Evolutionary conservation across 53 echinoderm and acorn worm genomes (phyloP).

Genomic region (Actinopyga echinites): DNA sequence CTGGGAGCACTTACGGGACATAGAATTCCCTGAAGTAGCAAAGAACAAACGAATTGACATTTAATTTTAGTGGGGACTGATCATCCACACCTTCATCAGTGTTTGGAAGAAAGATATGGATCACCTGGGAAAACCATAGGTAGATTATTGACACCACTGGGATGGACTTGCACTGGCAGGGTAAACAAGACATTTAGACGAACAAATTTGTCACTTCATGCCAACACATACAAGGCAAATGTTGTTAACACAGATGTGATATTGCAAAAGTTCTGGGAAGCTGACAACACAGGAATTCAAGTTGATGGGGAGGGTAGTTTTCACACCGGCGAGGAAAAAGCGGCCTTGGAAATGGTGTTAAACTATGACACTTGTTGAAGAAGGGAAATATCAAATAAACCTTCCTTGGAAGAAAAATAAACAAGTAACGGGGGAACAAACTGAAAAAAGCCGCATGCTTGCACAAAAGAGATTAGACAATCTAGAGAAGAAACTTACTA

Average conservation of each 20-base stretch:
- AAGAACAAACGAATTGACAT: not conserved
- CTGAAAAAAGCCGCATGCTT: not conserved
- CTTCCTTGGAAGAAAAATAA: constrained; percentile 10
- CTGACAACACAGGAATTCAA: not conserved
- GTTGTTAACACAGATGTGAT: not conserved
- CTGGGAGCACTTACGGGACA: constrained; percentile 11
- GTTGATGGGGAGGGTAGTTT: not conserved
- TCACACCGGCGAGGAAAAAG: not conserved
- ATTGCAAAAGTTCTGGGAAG: constrained; percentile 8
- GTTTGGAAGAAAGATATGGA: not conserved
- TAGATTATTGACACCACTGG: not conserved
- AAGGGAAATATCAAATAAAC: not conserved
- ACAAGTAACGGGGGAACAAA: not conserved
- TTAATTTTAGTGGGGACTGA: not conserved
- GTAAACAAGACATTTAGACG: not conserved
- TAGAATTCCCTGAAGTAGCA: not conserved
- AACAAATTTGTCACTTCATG: not conserved
- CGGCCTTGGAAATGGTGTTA: not conserved
- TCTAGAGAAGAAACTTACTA: not conserved
- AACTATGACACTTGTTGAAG: not conserved
- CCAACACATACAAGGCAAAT: constrained; percentile 10
- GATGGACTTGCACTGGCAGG: constrained; percentile 38
- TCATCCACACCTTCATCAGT: not conserved
- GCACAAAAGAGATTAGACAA: constrained; percentile 14
- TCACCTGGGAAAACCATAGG: constrained; percentile 21